A percentile compares a stretch with the other conserved stretches of the same genome.
These are phyloP conservation scores for Barypeithes pellucidus DNA, from an alignment of 2,888 invertebrate species.

Conservation along the genomic window DNA sequence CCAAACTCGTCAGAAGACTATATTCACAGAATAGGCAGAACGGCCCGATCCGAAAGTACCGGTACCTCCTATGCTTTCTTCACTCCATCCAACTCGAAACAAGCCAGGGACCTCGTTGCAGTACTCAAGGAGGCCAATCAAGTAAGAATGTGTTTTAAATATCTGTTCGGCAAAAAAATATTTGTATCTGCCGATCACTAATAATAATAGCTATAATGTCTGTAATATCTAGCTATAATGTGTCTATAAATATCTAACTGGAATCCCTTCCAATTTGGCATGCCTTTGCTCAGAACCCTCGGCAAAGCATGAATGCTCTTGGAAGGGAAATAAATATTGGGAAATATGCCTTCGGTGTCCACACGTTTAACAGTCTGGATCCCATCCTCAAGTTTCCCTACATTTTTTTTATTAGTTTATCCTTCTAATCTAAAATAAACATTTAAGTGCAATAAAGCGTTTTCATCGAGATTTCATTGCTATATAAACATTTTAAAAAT, in stretches of 20 bases:
- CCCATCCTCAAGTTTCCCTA: constrained; percentile 78
- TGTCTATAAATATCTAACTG: background rate
- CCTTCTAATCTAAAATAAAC: too few species aligned
- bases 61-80: constrained; percentile 97
- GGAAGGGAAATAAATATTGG: constrained; percentile 79
- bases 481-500: too few species aligned
- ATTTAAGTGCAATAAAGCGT: too few species aligned
- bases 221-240: too few species aligned
- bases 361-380: constrained; percentile 80
- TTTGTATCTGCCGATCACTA: too few species aligned
- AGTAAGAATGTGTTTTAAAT: constrained; percentile 69
- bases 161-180: too few species aligned
- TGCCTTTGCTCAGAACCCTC: constrained; percentile 77
- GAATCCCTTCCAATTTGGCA: constrained; percentile 82
- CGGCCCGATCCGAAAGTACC: constrained; percentile 88
- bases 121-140: constrained; percentile 94
- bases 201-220: too few species aligned
- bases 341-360: constrained; percentile 88
- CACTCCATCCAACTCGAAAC: constrained; percentile 89
- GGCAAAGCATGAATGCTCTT: constrained; percentile 83
- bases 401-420: too few species aligned
- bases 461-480: too few species aligned
- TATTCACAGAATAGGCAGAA: constrained; percentile 95
- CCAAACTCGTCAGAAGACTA: constrained; percentile 97
- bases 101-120: constrained; percentile 91